These are phyloP conservation scores for Calameuta filiformis DNA, from an alignment of 2,888 invertebrate genomes.

Conservation along the genomic window DNA sequence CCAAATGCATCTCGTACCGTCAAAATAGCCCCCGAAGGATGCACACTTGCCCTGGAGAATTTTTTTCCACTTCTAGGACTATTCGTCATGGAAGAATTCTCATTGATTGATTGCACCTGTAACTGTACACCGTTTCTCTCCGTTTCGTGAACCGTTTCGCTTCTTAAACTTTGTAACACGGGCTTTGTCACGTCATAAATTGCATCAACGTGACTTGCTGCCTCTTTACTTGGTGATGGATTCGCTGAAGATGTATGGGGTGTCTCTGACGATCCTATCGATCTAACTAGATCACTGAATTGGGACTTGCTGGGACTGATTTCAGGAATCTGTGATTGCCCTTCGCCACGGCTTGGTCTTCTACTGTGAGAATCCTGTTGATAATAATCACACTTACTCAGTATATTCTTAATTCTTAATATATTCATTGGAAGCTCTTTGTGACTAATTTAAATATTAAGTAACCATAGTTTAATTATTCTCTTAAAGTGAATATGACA, in stretches of 20 bases:
- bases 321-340: slow-evolving; percentile 28
- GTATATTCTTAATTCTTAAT: neutral
- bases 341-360: slow-evolving; percentile 36
- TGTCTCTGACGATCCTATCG: slow-evolving; percentile 40
- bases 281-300: slow-evolving; percentile 41
- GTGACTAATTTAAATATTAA: neutral
- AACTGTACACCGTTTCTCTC: slow-evolving; percentile 44
- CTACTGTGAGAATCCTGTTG: slow-evolving; percentile 38
- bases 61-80: slow-evolving; percentile 40
- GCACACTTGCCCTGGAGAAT: slow-evolving; percentile 47
- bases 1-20: slow-evolving; percentile 60
- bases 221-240: slow-evolving; percentile 33
- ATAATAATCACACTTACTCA: neutral
- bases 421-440: neutral
- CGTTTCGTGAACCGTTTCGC: slow-evolving; percentile 38
- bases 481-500: neutral
- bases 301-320: slow-evolving; percentile 42
- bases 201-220: neutral
- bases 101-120: slow-evolving; percentile 15
- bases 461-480: neutral
- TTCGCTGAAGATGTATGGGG: slow-evolving; percentile 34
- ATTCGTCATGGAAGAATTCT: slow-evolving; percentile 19
- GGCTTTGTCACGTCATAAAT: slow-evolving; percentile 18
- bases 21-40: slow-evolving; percentile 48
- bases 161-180: slow-evolving; percentile 12